Evolutionary conservation across 2,888 invertebrate genomes (phyloP), one percentile per base, ranked within the genome.

Genomic region (Calameuta filiformis): DNA sequence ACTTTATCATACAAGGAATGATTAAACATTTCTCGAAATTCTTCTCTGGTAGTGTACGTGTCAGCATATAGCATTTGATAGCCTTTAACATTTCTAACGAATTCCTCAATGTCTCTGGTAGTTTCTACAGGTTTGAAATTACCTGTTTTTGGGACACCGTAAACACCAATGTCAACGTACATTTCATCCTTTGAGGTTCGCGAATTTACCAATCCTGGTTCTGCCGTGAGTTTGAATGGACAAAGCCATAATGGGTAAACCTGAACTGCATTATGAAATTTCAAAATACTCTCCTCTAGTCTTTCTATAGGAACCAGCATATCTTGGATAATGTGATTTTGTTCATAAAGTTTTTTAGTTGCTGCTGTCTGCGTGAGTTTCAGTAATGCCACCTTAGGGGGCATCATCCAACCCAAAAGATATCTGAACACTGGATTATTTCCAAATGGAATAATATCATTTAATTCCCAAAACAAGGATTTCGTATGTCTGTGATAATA

Each of bases 41-140:
- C 97, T 12, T 95, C 94, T 34, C 92, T 89, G 0, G 95, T 95
- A 84, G 95, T 94, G 91, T 95, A 96, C 0, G 96, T 96, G 88
- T 97, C 97, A 0, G 96, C 96, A 89, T 97, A 97, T 68, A 97
- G 91, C 97, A 97, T 97, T 92, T 97, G 96, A 91, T 95, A 96
- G 12, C 96, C 96, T 35, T 94, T 92, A 80, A 94, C 93, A 73
- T 94, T 91, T 15, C 93, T 91, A n/a, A 97, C 96, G 91, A 95
- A 96, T 81, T 92, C 92, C 89, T 97, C 97, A 12, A 97, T 92
- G 69, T 92, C 92, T 75, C 96, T 93, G 0, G 95, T 96, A 15
- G 95, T 95, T 34, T 94, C 91, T 35, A 90, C 93, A 1, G 95
- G 94, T 79, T 95, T 92, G 90, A 93, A 97, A 73, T 92, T 92